Evolutionary conservation across 2,797 vertebrate genomes (phyloP), one percentile per base, ranked within the genome.

Genomic region (Presbytis comata): DNA sequence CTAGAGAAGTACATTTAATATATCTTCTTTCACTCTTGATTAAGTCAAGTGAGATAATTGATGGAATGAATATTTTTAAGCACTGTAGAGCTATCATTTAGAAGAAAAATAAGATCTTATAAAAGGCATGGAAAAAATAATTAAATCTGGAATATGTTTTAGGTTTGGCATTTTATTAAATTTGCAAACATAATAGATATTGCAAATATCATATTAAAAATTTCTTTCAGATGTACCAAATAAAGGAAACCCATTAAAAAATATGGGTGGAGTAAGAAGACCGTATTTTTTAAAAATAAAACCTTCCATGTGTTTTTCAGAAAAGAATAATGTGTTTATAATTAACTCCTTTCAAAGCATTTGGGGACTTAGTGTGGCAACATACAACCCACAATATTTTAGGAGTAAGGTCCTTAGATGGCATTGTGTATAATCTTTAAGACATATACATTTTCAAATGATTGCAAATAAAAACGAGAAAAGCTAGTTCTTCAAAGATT

Each of bases 101-200:
- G 8, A 98, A 41, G 8, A 91, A 30, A 59, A 9, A n/a, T 55
- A 89, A 96, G 6, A 93, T 94, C 41, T 59, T 88, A 70, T 3
- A 79, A 46, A 93, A 24, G 84, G 12, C 14, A 75, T 6, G 24
- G 46, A 8, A n/a, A 93, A 75, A 0, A 13, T 98, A 96, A 97
- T 98, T 79, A 98, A 98, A 98, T 97, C 96, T 97, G 75, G 48
- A 98, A 97, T 91, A 96, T 64, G n/a, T 92, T 95, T 98, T 94
- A 86, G 61, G 98, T 98, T 97, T 95, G 93, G 94, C 97, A 98
- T 95, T 98, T 95, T 97, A 97, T 82, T 93, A 75, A 97, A 91
- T 97, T 98, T 95, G 17, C 48, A 96, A 97, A 98, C 96, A 97
- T 97, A 95, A 80, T 93, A 98, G 96, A 6, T 5, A 24, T 39